Evolutionary conservation across 1,140 invertebrate species (phyloP), one percentile per base, ranked within the genome.

Genomic region (Brachystomella parvula): DNA sequence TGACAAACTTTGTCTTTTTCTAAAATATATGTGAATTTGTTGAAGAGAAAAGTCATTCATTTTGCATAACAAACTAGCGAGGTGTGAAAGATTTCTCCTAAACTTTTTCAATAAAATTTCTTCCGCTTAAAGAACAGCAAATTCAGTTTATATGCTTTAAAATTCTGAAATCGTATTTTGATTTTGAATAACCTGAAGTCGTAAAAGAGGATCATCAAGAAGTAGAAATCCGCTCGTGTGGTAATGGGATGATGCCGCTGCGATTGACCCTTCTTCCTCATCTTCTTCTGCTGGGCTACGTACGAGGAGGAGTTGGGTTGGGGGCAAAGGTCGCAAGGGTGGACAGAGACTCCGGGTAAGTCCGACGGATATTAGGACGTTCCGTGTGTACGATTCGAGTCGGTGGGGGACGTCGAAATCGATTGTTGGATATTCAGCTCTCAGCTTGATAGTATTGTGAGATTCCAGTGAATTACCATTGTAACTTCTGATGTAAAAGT

Each of bases 341-440:
- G 64, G 66, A 31, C 71, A 70, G 3, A 69, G 53, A 49, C 49
- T 73, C 47, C 61, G 24, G 15, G 71, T 73, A 2, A 73, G 64
- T 1, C 68, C 66, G 26, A 73, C 64, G 0, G 66, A 56, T 24
- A 73, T 44, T 6, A 61, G 61, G 3, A 70, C 69, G 19, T 66
- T 63, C 0, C 64, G 56, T 0, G 71, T 67, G 44, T 70, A 70
- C 21, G 69, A 59, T 26, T 71, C 69, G 15, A 71, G 33, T 47
- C 67, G 63, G n/a, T 61, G 61, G 12, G 69, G 72, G 6, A 71
- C 72, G 30, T 73, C 72, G 65, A 73, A 73, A 47, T 47, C 58
- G 33, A 73, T 65, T 2, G 60, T 39, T 6, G 72, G 71, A 33
- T 72, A 72, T 0, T 26, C 17, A 2, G 59, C 61, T 12, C 59